Conservation (phyloP, 2,113 vertebrate species). For the Calonectris borealis region DNA sequence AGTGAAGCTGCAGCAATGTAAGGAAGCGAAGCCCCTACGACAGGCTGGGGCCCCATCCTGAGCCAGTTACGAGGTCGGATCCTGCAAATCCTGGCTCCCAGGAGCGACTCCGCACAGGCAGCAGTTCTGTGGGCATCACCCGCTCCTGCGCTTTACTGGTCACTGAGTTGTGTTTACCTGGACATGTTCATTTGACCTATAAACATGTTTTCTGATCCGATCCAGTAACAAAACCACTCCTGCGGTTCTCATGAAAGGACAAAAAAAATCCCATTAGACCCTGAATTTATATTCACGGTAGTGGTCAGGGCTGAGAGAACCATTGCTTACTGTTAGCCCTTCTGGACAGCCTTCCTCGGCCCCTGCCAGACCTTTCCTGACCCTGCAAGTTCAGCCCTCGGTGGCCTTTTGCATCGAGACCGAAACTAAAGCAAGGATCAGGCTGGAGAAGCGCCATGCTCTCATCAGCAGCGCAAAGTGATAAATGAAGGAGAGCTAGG, state of each 20-base stretch:
- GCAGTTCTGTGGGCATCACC: neutral
- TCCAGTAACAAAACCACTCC: neutral
- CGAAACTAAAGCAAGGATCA: fast-evolving
- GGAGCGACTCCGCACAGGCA: neutral
- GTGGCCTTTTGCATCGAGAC: neutral
- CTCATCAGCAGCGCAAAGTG: neutral
- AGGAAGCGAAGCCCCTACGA: neutral
- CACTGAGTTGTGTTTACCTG: neutral
- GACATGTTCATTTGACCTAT: neutral
- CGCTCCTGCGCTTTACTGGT: neutral
- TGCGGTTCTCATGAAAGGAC: neutral
- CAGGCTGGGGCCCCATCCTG: neutral
- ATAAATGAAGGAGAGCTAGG: neutral
- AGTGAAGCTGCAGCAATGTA: neutral
- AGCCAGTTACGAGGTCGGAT: neutral
- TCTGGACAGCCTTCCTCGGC: neutral
- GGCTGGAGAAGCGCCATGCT: neutral
- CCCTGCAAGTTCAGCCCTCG: neutral
- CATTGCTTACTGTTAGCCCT: neutral
- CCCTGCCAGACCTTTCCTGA: neutral
- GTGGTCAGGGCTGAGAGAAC: neutral
- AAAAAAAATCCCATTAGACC: neutral
- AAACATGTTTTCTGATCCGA: neutral
- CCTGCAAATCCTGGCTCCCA: neutral
- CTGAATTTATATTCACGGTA: neutral